phyloP scores from a whole-genome alignment of 1,140 invertebrate genomes.

The Bombus sibiricus region DNA sequence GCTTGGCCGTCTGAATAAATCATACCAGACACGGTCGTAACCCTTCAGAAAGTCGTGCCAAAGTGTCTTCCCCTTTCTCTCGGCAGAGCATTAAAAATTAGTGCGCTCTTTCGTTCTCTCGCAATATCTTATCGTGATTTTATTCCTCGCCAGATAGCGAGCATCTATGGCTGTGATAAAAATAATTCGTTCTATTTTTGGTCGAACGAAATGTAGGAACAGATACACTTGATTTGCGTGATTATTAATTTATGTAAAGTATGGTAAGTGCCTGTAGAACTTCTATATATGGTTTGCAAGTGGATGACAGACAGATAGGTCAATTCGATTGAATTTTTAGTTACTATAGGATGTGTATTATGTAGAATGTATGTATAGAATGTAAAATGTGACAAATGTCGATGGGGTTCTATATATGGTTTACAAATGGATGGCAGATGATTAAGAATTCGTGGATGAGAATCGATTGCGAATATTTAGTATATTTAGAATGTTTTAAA shows the following conservation, averaged over 20 bases:
- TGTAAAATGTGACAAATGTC: no score
- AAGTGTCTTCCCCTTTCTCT: constrained; percentile 27
- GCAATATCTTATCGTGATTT: constrained; percentile 26
- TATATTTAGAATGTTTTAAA: background rate
- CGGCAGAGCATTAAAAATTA: constrained; percentile 61
- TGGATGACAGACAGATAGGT: no score
- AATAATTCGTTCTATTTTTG: no score
- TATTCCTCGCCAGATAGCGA: background rate
- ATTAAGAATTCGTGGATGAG: background rate
- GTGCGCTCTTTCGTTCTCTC: constrained; percentile 20
- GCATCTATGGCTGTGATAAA: background rate
- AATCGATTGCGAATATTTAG: background rate
- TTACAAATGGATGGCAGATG: background rate
- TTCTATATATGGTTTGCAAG: no score
- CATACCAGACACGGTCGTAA: constrained; percentile 46
- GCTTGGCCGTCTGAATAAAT: constrained; percentile 59
- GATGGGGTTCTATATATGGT: no score
- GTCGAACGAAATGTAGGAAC: no score
- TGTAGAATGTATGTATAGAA: no score
- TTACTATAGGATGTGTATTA: no score
- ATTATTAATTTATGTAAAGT: no score
- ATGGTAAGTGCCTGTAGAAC: no score
- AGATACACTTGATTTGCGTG: no score
- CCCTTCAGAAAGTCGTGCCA: constrained; percentile 9
- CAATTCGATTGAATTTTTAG: no score